Evolutionary conservation across 2,888 invertebrate species (phyloP).

Genomic region (Spodoptera exigua): DNA sequence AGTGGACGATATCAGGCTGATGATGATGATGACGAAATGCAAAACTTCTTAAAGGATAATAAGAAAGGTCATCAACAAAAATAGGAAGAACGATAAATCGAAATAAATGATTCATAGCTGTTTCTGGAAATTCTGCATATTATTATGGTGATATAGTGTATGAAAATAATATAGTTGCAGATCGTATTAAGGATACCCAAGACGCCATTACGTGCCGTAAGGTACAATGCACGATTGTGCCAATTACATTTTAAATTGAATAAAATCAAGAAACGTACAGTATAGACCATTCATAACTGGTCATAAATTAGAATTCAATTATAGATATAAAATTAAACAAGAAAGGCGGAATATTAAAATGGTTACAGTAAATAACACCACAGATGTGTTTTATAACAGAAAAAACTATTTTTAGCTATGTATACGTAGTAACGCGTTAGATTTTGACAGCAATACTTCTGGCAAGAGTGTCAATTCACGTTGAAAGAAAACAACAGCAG

Average conservation of each 20-base stretch:
- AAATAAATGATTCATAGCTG: not conserved
- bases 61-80: no score
- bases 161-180: conserved; percentile 26
- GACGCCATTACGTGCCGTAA: conserved; percentile 20
- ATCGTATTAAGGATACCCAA: conserved; percentile 23
- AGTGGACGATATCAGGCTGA: no score
- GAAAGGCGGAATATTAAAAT: not conserved
- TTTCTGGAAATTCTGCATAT: conserved; percentile 3
- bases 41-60: not conserved
- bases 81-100: no score
- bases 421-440: not conserved
- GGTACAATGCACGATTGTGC: conserved; percentile 35
- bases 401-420: no score
- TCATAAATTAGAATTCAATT: conserved; percentile 30
- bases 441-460: not conserved
- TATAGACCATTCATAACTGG: conserved; percentile 35
- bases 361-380: no score
- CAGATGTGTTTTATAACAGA: no score
- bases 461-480: not conserved
- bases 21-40: not conserved
- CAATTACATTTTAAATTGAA: conserved; percentile 54
- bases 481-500: conserved; percentile 17
- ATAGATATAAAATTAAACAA: conserved; percentile 24
- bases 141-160: conserved; percentile 5
- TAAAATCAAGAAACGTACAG: conserved; percentile 23